phyloP scores from a whole-genome alignment of 2,797 vertebrate species.

The Coracias cyanogaster region DNA sequence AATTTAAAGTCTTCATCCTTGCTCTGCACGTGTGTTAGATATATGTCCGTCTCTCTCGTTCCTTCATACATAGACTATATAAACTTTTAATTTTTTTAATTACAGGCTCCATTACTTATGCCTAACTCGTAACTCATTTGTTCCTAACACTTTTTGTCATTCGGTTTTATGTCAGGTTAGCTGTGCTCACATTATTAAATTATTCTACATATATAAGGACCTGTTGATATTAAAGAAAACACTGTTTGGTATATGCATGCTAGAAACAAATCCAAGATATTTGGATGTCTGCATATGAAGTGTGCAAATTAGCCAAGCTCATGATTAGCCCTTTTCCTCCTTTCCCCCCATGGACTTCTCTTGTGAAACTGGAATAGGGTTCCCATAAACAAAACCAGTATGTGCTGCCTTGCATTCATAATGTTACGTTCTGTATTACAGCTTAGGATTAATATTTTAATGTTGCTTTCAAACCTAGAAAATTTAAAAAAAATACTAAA shows the following conservation, averaged over 20 bases:
- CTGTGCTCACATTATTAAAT: not conserved
- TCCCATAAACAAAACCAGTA: not conserved
- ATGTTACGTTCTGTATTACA: not conserved
- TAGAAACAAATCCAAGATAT: constrained; percentile 9
- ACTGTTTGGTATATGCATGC: not conserved
- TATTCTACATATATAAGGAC: not conserved
- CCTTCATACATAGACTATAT: not conserved
- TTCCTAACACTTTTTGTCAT: not conserved
- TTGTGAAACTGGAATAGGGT: not conserved
- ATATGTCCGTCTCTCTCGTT: not conserved
- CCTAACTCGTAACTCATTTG: not conserved
- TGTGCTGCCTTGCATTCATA: not conserved
- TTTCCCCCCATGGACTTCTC: not conserved
- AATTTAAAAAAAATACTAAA: not conserved
- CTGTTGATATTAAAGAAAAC: not conserved
- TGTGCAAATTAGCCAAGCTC: not conserved
- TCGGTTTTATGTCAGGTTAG: not conserved
- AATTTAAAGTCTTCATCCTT: not conserved
- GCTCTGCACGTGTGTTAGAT: not conserved
- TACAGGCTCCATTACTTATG: not conserved
- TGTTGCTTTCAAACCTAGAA: not conserved
- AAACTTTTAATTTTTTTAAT: not conserved
- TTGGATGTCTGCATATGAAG: not conserved
- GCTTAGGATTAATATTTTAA: not conserved
- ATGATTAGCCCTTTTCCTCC: constrained; percentile 41